Conservation (phyloP, 2,113 vertebrate species). For the Stegostoma tigrinum region DNA sequence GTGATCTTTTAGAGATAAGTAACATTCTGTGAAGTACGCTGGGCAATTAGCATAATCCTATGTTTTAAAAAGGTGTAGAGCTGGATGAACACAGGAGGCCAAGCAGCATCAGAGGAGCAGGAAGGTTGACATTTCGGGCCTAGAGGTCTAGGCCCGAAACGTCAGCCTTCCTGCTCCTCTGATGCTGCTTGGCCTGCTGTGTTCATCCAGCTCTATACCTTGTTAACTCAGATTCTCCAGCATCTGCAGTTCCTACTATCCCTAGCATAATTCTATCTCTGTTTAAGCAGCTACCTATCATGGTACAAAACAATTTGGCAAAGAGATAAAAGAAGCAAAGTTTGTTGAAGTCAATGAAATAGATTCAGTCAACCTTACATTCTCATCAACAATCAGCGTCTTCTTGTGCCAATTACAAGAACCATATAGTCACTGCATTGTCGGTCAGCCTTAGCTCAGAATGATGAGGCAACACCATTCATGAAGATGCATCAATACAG, state of each 20-base stretch:
- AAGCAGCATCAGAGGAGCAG: too few relatives aligned
- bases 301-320: background rate
- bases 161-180: too few relatives aligned
- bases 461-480: background rate
- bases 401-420: background rate
- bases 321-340: background rate
- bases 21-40: background rate
- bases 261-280: background rate
- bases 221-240: too few relatives aligned
- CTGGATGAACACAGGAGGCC: too few relatives aligned
- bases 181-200: too few relatives aligned
- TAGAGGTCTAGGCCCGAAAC: too few relatives aligned
- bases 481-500: background rate
- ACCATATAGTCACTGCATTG: background rate
- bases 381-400: background rate
- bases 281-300: background rate
- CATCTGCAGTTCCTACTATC: too few relatives aligned
- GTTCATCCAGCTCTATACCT: too few relatives aligned
- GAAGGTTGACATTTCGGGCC: too few relatives aligned
- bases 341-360: background rate
- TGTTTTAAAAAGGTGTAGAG: too few relatives aligned
- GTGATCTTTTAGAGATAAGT: background rate
- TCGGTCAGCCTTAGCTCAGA: background rate
- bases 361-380: background rate
- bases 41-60: background rate